Conservation (phyloP, 1,140 invertebrate species). For the Meteorus sp. region DNA sequence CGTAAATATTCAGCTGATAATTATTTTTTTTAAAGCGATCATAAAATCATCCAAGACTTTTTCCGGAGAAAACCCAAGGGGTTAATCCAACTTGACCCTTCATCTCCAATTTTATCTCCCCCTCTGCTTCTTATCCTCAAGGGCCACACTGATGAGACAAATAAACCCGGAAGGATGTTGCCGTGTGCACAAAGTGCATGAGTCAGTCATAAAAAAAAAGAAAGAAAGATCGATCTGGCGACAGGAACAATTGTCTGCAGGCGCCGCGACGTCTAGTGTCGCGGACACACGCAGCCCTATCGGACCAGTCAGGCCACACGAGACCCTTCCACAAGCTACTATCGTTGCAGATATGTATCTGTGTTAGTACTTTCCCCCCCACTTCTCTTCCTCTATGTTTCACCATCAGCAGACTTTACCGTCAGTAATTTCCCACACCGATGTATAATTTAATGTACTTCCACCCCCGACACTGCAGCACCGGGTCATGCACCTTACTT, state of each 20-base stretch:
- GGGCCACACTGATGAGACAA: conserved; percentile 20
- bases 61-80: no score
- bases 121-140: not conserved
- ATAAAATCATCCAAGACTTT: no score
- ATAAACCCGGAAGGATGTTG: conserved; percentile 2
- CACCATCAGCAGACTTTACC: not conserved
- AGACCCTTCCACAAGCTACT: conserved; percentile 29
- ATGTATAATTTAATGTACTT: conserved; percentile 41
- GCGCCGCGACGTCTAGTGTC: conserved; percentile 56
- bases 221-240: conserved; percentile 54
- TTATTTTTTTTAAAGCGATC: no score
- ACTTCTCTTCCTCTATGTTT: not conserved
- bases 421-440: conserved; percentile 20
- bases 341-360: conserved; percentile 18
- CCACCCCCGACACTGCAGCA: conserved; percentile 23
- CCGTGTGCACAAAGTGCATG: conserved; percentile 40
- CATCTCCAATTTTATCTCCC: conserved; percentile 4
- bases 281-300: conserved; percentile 42
- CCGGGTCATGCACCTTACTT: conserved; percentile 38
- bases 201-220: conserved; percentile 48
- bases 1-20: conserved; percentile 9
- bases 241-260: conserved; percentile 51
- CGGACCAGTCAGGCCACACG: conserved; percentile 33
- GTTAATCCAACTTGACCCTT: no score
- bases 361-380: not conserved